Base-by-base conservation (phyloP, 2,113 vertebrate species). In the Pomatostomus ruficeps region DNA sequence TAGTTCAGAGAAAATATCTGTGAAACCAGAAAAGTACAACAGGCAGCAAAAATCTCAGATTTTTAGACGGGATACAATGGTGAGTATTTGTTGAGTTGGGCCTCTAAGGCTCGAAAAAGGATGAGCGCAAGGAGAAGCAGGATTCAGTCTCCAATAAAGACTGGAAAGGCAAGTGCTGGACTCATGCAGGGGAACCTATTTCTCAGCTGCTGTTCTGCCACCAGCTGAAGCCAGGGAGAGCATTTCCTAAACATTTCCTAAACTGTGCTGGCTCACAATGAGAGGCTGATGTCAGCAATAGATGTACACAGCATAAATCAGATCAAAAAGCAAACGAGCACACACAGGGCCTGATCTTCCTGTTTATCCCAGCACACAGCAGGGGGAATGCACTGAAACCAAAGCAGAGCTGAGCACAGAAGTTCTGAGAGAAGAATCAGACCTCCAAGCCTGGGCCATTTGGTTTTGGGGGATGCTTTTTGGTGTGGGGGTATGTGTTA, bases 231-330 rank as follows among this genome's bases (percentile, higher is more conserved):
- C 54, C 83, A 66, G 21, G 43, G 42, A 91, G 42, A 92, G 31
- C 35, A 42, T 49, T 85, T 58, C 43, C 62, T 31, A 42, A 63
- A 45, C 79, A 46, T 86, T 88, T 95, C 59, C 65, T 55, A 75
- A 83, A 57, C 45, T 49, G 19, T 40, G 61, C 23, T 79, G 72
- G 91, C 71, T 88, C 51, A 84, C 33, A 78, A 36, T n/a, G 91
- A 89, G 65, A 96, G 59, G 70, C 66, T 51, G 63, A 62, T 96
- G 71, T 87, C 85, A 95, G 83, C 70, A 84, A 35, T 10, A 66
- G 61, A 76, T 24, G 31, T 10, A 65, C 88, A 78, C 40, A 66
- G 72, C 86, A 91, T 55, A 94, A 94, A 96, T 88, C 89, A 84
- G 61, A 93, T 35, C 63, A 78, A 46, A 72, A 57, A 85, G 36